Percentiles rank a stretch among this genome's conserved stretches.
These are phyloP conservation scores for Lerista edwardsae DNA, from an alignment of 2,797 vertebrate species.

Conservation along the genomic window DNA sequence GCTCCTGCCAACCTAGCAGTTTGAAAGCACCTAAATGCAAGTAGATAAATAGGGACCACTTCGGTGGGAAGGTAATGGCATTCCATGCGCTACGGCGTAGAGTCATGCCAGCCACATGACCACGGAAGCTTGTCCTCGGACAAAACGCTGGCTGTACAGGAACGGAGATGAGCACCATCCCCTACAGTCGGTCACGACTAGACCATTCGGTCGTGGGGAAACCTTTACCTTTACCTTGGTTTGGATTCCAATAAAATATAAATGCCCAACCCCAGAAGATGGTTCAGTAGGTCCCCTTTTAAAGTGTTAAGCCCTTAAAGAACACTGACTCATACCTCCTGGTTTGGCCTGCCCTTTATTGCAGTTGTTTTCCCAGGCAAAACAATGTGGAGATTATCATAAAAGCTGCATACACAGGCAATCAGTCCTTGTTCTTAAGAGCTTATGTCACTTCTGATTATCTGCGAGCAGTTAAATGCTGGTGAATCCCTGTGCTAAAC, in stretches of 20 bases:
- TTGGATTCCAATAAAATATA: not conserved
- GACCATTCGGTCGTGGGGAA: too few species aligned
- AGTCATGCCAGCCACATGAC: too few species aligned
- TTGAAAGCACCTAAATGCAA: too few species aligned
- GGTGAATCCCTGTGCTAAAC: not conserved
- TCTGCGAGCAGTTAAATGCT: not conserved
- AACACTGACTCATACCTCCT: not conserved
- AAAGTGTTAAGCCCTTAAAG: not conserved
- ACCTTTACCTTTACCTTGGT: too few species aligned
- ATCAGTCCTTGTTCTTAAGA: not conserved
- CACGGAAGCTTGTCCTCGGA: too few species aligned
- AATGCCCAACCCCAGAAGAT: not conserved
- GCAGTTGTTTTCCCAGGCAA: not conserved
- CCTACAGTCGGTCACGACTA: too few species aligned
- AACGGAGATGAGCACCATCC: too few species aligned
- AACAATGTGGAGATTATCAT: not conserved
- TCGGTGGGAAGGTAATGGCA: too few species aligned
- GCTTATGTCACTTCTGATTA: not conserved
- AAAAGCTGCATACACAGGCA: not conserved
- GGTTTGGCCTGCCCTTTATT: not conserved
- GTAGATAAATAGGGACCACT: too few species aligned
- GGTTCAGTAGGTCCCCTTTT: not conserved
- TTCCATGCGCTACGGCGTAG: too few species aligned
- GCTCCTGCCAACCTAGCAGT: too few species aligned
- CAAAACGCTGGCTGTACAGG: too few species aligned